Evolutionary conservation across 2,888 invertebrate species (phyloP), one percentile per base, ranked within the genome.

Genomic region (Protophormia terraenovae): DNA sequence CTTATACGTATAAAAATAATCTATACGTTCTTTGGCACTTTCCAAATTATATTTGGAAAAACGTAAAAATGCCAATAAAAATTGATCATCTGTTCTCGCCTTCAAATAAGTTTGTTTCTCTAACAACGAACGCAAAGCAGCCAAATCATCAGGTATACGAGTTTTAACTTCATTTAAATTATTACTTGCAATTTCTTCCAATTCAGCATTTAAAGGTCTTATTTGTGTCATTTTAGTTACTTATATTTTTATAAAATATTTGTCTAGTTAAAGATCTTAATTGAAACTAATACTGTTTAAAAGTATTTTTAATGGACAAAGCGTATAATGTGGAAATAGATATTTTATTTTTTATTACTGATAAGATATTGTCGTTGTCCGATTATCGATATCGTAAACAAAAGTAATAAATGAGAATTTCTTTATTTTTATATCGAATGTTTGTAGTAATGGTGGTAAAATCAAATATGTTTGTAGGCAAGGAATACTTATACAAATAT

Each of bases 1-100:
- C 83, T 90, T 90, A 86, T 91, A 90, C 8, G 94, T 94, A 88
- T 95, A 95, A 88, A 93, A 95, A 92, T 94, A 93, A 75, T 94
- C 94, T 7, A 95, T 87, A 86, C 94, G 94, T 79, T 93, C 92
- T 87, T 94, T 94, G 27, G 94, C 93, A 19, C 92, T 90, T 82
- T 94, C 94, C 87, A 94, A 88, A 87, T 93, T 93, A 90, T 93
- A 94, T 87, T 93, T 94, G 86, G 93, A 93, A 50, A 94, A 94
- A 47, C 94, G 92, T 64, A 94, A 89, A 88, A 94, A 94, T 22
- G 93, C 90, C 14, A 94, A 88, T 50, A 94, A 88, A 89, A 93
- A 94, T 87, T 94, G 94, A 87, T 94, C 93, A 80, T 92, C 89
- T 58, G 89, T 90, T 14, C 92, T 92, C 2, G 93, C 91, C 77